These are phyloP conservation scores for Mormyrus proboscirostris DNA, from an alignment of 2,797 vertebrate species.

Conservation along the genomic window DNA sequence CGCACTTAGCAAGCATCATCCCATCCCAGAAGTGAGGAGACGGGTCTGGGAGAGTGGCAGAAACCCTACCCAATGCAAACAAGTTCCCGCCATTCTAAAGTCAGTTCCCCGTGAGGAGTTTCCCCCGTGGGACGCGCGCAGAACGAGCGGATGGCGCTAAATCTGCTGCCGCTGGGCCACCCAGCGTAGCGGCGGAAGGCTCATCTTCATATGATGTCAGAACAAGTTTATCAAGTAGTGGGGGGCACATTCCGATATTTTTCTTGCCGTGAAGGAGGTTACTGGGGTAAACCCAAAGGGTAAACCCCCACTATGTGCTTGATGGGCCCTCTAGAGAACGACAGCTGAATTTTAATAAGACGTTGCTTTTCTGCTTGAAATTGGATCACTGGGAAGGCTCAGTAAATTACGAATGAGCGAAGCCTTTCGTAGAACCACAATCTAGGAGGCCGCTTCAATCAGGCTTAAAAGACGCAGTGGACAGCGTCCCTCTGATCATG, in stretches of 20 bases:
- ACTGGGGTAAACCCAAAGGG: not conserved
- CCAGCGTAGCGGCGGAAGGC: not conserved
- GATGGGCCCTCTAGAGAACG: slow-evolving; percentile 8
- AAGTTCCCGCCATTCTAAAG: no score
- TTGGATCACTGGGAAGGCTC: not conserved
- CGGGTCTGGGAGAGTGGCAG: not conserved
- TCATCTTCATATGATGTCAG: not conserved
- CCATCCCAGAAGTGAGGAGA: not conserved
- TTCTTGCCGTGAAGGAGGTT: not conserved
- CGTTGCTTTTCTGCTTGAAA: slow-evolving; percentile 26
- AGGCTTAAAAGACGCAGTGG: not conserved
- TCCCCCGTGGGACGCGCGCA: not conserved
- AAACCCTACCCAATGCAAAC: not conserved
- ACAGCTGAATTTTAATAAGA: slow-evolving; percentile 33
- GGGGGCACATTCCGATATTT: not conserved
- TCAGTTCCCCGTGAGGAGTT: not conserved
- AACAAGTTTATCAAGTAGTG: not conserved
- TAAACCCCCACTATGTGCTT: not conserved
- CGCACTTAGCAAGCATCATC: not conserved
- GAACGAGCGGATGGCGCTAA: not conserved
- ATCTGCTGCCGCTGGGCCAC: not conserved
- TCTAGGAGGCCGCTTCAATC: not conserved
- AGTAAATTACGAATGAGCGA: not conserved
- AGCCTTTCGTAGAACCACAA: not conserved
- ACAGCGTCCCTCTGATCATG: not conserved